Base-by-base conservation (phyloP, 2,888 invertebrate genomes). In the Rhimphoctona megacephalus region DNA sequence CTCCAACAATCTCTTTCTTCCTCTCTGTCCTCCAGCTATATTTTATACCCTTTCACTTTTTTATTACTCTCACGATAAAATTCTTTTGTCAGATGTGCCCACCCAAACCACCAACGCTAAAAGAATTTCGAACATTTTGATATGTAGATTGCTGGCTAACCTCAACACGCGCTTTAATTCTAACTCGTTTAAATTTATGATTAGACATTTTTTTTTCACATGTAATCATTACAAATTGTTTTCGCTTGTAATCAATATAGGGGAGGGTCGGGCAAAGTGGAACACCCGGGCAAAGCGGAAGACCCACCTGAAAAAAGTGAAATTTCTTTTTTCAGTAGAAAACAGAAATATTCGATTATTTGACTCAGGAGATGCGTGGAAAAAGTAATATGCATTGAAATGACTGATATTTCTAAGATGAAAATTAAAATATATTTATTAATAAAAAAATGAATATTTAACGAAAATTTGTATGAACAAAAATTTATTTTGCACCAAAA, bases 1-100 rank as follows among this genome's bases (percentile, higher is more conserved):
- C 25, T 30, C 72, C 25, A 46, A 25, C 25, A 70, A 33, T 46
- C 30, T 19, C 43, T 30, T 14, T 52, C 46, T 46, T 49, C 70
- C 74, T 81, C 54, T 54, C 30, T 66, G 52, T 25, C 46, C 57
- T 46, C 69, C 33, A 70, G 46, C 52, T 74, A 57, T 54, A 67
- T 66, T 54, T 81, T 22, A 25, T 67, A 64, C 66, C 52, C 81
- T 74, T 74, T 81, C 54, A 67, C 52, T 81, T 74, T 66, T 66
- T 74, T 49, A 74, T 66, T 54, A 54, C 73, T 54, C 66, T 74
- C 73, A 22, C 70, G n/a, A 72, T 30, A 22, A 72, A 70, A 70
- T 81, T 81, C 66, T 66, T 57, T 3, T 66, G 30, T 52, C 17
- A 61, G 33, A 36, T n/a, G 11, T 17, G 30, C 39, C 49, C 52